These are phyloP conservation scores for Lasioglossum malachurum DNA, from an alignment of 2,888 invertebrate species.

Conservation along the genomic window DNA sequence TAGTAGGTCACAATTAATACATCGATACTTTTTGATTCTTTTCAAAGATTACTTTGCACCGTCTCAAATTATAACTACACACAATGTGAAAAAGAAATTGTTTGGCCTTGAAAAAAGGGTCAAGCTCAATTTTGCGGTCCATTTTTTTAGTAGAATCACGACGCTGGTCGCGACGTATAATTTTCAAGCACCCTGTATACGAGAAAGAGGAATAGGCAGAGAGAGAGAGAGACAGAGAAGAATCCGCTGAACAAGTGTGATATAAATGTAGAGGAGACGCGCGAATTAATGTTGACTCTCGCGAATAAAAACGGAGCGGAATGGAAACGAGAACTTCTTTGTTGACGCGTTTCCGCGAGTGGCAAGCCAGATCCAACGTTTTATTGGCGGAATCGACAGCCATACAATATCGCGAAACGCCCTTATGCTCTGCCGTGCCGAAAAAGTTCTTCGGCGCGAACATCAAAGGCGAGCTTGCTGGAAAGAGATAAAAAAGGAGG, in stretches of 20 bases:
- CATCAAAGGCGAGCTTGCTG: conserved; percentile 53
- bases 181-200: neutral
- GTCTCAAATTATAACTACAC: too few relatives aligned
- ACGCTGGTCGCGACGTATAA: neutral
- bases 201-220: neutral
- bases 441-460: conserved; percentile 48
- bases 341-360: conserved; percentile 13
- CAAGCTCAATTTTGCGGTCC: too few relatives aligned
- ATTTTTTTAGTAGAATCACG: too few relatives aligned
- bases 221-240: neutral
- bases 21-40: too few relatives aligned
- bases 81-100: too few relatives aligned
- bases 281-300: conserved; percentile 17
- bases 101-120: too few relatives aligned
- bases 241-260: neutral
- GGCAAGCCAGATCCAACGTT: conserved; percentile 21
- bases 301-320: conserved; percentile 16
- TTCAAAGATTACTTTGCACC: too few relatives aligned
- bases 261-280: too few relatives aligned
- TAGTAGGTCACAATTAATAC: too few relatives aligned
- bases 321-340: conserved; percentile 17
- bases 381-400: conserved; percentile 48
- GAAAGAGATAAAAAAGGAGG: conserved; percentile 36
- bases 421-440: conserved; percentile 48
- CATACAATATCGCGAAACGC: conserved; percentile 55